phyloP scores from a whole-genome alignment of 2,113 vertebrate species.

The Aphyosemion australe region DNA sequence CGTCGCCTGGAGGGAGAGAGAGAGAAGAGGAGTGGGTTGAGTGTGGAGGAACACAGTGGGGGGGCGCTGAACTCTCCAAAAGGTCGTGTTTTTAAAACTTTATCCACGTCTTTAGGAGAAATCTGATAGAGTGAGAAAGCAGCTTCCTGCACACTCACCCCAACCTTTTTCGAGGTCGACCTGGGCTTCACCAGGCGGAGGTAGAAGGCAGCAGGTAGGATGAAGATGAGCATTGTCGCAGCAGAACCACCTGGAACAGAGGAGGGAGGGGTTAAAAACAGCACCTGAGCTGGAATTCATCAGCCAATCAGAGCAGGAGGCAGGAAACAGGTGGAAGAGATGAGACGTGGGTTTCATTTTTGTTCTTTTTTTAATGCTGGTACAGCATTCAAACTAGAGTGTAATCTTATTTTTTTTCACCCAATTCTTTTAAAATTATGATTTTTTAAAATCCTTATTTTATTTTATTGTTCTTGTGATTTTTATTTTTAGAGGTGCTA shows the following conservation, averaged over 20 bases:
- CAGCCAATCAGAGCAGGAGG: too few relatives aligned
- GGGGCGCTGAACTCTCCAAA: not conserved
- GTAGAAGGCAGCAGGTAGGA: conserved; percentile 94
- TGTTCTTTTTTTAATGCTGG: too few relatives aligned
- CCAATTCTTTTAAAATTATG: too few relatives aligned
- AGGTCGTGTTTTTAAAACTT: not conserved
- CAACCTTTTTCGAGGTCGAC: conserved; percentile 91
- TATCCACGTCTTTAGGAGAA: not conserved
- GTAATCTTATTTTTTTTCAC: too few relatives aligned
- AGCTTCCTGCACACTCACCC: conserved; percentile 79
- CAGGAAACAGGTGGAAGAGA: too few relatives aligned
- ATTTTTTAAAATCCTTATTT: too few relatives aligned
- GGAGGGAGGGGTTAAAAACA: too few relatives aligned
- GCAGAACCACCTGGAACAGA: conserved; percentile 87
- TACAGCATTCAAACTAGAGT: too few relatives aligned
- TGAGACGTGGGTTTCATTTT: too few relatives aligned
- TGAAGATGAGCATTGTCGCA: conserved; percentile 96
- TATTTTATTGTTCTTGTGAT: too few relatives aligned
- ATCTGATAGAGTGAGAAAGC: conserved; percentile 38
- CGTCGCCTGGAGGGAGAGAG: conserved; percentile 80
- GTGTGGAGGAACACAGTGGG: conserved; percentile 3
- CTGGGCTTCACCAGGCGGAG: conserved; percentile 89
- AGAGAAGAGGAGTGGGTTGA: conserved; percentile 23
- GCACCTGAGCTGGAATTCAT: too few relatives aligned
- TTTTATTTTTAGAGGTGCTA: too few relatives aligned